Conservation (phyloP, 2,888 invertebrate species). For the Drosophila helvetica region DNA sequence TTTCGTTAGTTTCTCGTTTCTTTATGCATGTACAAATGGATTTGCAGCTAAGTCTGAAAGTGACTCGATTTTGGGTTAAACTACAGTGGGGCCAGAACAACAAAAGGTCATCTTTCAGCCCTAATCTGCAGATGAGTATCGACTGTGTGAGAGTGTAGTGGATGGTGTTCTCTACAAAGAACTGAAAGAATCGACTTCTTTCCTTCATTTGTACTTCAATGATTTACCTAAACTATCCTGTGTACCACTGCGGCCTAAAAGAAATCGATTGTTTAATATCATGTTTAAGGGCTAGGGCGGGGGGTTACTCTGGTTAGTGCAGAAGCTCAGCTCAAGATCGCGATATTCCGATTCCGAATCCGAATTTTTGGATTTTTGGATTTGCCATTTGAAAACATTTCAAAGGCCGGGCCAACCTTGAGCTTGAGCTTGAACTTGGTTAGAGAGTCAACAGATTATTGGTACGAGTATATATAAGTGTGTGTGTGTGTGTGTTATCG, state of each 20-base stretch:
- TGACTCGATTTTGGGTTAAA: constrained; percentile 10
- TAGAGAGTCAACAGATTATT: constrained; percentile 30
- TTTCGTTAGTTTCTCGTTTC: constrained; percentile 34
- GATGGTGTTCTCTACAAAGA: constrained; percentile 2
- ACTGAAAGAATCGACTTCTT: neutral
- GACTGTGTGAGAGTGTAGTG: constrained; percentile 9
- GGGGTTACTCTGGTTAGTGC: constrained; percentile 39
- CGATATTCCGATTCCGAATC: neutral
- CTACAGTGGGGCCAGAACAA: neutral
- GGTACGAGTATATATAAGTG: constrained; percentile 5
- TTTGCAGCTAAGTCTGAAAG: constrained; percentile 8
- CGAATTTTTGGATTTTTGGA: too few species aligned
- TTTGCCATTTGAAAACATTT: constrained; percentile 24
- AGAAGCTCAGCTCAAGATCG: constrained; percentile 36
- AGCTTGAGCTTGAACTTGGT: constrained; percentile 57
- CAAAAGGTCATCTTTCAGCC: neutral
- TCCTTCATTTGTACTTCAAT: constrained; percentile 19
- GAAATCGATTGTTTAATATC: constrained; percentile 69
- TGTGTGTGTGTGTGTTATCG: constrained; percentile 21
- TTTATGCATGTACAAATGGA: constrained; percentile 27
- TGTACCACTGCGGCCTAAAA: constrained; percentile 75
- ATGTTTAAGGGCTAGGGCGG: constrained; percentile 22
- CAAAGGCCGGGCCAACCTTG: constrained; percentile 30
- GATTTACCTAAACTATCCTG: constrained; percentile 78
- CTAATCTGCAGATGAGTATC: constrained; percentile 7